These are phyloP conservation scores for Patella pellucida DNA, from an alignment of 2,888 invertebrate genomes.

Conservation along the genomic window DNA sequence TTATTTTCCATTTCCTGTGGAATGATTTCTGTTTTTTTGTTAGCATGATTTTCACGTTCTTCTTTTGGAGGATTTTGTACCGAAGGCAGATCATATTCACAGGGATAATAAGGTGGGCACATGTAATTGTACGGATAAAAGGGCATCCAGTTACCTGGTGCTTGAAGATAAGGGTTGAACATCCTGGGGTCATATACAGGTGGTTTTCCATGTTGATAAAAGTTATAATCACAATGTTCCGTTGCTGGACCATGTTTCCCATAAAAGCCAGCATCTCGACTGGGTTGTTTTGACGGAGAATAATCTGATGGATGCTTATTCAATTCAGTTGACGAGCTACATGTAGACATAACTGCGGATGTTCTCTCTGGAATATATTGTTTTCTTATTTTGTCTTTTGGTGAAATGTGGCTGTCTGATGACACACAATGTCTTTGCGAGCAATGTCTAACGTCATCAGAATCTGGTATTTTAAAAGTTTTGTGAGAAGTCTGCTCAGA, in stretches of 20 bases:
- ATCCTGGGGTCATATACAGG: background rate
- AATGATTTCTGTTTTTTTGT: background rate
- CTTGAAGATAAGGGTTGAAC: background rate
- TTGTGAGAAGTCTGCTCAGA: background rate
- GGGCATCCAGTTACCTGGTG: background rate
- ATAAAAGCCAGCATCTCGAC: background rate
- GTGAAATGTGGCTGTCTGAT: background rate
- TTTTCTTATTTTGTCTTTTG: background rate
- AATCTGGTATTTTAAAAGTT: background rate
- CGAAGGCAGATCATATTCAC: background rate
- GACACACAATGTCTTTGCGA: background rate
- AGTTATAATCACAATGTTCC: background rate
- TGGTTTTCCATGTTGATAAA: background rate
- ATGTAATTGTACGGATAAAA: background rate
- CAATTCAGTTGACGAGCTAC: background rate
- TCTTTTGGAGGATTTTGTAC: background rate
- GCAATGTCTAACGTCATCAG: background rate
- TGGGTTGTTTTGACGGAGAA: too few species aligned
- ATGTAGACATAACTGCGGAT: background rate
- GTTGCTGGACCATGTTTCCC: background rate
- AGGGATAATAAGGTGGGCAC: background rate
- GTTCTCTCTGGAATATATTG: background rate
- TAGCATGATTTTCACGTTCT: background rate
- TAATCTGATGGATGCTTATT: background rate
- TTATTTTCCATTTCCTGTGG: background rate